phyloP scores from a whole-genome alignment of 2,888 invertebrate species.

The Polydrusus cervinus region DNA sequence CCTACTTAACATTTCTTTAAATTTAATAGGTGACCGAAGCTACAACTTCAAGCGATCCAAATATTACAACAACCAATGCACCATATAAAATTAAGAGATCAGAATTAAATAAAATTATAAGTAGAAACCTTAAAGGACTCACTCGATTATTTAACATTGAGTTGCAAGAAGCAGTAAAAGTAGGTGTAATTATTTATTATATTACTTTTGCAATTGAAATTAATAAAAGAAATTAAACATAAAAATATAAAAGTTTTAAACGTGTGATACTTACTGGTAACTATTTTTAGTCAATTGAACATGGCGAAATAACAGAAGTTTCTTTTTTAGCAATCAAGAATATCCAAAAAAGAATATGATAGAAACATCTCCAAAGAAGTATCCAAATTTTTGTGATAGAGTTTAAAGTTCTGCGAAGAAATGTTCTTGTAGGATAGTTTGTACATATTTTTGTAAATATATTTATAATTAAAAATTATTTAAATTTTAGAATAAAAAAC shows the following conservation, averaged over 20 bases:
- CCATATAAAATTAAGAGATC: slow-evolving; percentile 70
- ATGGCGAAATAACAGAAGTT: background rate
- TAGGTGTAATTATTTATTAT: slow-evolving; percentile 61
- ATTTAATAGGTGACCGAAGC: slow-evolving; percentile 53
- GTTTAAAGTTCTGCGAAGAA: background rate
- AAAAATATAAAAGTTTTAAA: no score
- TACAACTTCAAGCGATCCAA: slow-evolving; percentile 63
- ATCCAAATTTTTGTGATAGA: slow-evolving; percentile 65
- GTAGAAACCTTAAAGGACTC: slow-evolving; percentile 72
- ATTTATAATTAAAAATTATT: background rate
- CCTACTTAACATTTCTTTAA: background rate
- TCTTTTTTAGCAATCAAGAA: slow-evolving; percentile 66
- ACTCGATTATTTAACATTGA: slow-evolving; percentile 73
- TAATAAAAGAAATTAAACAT: no score
- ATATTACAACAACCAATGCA: slow-evolving; percentile 68
- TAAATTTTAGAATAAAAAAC: no score
- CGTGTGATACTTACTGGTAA: no score
- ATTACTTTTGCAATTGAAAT: background rate
- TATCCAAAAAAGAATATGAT: slow-evolving; percentile 62
- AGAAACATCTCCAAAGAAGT: slow-evolving; percentile 66
- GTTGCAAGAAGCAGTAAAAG: slow-evolving; percentile 72
- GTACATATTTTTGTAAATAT: slow-evolving; percentile 35
- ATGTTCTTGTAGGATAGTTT: background rate
- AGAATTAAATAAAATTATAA: slow-evolving; percentile 69
- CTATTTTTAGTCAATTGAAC: no score